Percentiles rank a stretch among this genome's conserved stretches.
Conservation (phyloP, 2,113 vertebrate species). For the Neofelis nebulosa region DNA sequence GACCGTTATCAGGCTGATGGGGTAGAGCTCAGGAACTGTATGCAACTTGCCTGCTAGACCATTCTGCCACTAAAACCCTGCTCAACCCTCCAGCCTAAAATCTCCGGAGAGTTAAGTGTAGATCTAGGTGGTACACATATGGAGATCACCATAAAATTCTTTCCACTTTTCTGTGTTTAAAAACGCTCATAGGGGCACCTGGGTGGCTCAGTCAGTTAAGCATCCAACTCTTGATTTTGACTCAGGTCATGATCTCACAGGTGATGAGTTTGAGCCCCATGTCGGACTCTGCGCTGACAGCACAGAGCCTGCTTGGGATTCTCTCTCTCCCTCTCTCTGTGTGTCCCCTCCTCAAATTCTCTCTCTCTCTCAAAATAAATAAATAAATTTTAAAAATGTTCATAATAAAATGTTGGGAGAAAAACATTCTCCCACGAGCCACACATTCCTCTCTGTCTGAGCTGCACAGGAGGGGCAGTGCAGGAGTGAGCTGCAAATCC, state of each 20-base stretch:
- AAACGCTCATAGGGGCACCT: neutral
- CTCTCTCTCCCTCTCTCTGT: too few relatives aligned
- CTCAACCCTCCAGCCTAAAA: neutral
- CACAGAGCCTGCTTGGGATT: too few relatives aligned
- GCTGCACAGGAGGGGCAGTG: neutral
- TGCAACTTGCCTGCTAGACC: neutral
- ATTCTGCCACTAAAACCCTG: neutral
- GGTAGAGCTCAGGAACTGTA: neutral
- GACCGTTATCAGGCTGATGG: neutral
- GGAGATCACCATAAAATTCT: neutral
- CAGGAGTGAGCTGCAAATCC: neutral
- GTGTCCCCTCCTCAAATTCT: too few relatives aligned
- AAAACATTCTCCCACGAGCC: neutral
- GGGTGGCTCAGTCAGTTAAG: too few relatives aligned
- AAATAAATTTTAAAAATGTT: constrained; percentile 32
- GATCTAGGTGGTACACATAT: neutral
- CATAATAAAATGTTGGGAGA: neutral
- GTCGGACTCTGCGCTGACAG: too few relatives aligned
- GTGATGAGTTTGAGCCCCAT: too few relatives aligned
- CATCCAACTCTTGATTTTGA: too few relatives aligned
- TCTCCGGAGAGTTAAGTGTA: neutral
- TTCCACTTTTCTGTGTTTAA: neutral
- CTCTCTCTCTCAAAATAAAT: too few relatives aligned
- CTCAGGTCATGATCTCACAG: too few relatives aligned
- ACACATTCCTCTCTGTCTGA: neutral